These are phyloP conservation scores for Doryteuthis pealeii DNA, from an alignment of 1,140 invertebrate genomes.

Conservation along the genomic window DNA sequence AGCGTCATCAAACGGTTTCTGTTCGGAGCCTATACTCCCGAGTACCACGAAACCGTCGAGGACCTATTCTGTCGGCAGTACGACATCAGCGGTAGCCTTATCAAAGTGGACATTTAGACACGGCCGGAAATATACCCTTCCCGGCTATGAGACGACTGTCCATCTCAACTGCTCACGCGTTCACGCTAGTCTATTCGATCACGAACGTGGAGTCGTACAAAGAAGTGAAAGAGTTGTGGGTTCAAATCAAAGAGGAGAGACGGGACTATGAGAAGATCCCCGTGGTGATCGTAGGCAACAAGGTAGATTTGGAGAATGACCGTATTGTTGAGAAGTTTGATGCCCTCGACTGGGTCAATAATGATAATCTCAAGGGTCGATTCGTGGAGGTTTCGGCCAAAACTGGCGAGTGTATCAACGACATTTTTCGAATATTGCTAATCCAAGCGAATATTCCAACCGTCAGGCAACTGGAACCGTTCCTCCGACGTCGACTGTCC, in stretches of 20 bases:
- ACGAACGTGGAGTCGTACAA: conserved; percentile 75
- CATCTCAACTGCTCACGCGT: conserved; percentile 86
- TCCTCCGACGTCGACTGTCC: conserved; percentile 37
- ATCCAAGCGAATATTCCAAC: conserved; percentile 44
- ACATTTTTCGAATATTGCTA: conserved; percentile 47
- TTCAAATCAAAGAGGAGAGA: conserved; percentile 79
- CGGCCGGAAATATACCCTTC: conserved; percentile 67
- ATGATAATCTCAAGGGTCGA: conserved; percentile 39
- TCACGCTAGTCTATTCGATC: conserved; percentile 85
- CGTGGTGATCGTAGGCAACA: conserved; percentile 84
- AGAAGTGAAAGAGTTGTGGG: conserved; percentile 77
- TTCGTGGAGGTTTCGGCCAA: conserved; percentile 56
- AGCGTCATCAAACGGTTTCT: conserved; percentile 83
- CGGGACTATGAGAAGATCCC: conserved; percentile 79
- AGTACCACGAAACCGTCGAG: conserved; percentile 85
- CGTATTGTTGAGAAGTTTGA: conserved; percentile 52
- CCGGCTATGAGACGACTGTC: conserved; percentile 67
- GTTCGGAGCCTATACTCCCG: conserved; percentile 80
- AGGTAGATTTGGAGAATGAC: conserved; percentile 69
- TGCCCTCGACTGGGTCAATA: conserved; percentile 51
- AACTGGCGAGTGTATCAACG: conserved; percentile 42
- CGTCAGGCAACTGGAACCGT: conserved; percentile 26
- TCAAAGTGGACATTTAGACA: conserved; percentile 82
- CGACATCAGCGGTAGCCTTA: conserved; percentile 64
- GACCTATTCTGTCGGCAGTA: conserved; percentile 87